Conservation (phyloP, 2,113 vertebrate genomes). For the Silurus asotus region DNA sequence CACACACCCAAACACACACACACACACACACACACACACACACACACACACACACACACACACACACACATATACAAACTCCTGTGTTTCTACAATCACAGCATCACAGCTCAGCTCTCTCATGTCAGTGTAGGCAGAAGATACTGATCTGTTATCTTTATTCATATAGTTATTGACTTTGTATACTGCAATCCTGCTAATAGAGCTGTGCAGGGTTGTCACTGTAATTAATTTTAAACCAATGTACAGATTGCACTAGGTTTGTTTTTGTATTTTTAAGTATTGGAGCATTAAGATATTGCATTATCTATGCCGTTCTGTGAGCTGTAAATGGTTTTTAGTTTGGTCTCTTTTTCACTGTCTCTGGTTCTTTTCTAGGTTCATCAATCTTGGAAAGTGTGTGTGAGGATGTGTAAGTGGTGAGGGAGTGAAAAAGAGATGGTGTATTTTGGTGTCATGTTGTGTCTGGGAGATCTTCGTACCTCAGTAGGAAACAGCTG, state of each 20-base stretch:
- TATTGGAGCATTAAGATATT: not conserved
- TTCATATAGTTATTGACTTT: not conserved
- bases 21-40: no score
- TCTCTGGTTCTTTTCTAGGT: conserved; percentile 1
- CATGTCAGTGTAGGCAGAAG: not conserved
- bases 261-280: not conserved
- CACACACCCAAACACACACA: not conserved
- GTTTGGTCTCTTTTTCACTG: not conserved
- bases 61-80: not conserved
- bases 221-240: not conserved
- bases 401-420: conserved; percentile 14
- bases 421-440: not conserved
- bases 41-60: no score
- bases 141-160: not conserved
- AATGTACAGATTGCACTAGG: not conserved
- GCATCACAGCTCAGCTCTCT: not conserved
- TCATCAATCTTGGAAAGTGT: conserved; percentile 3
- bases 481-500: conserved; percentile 51
- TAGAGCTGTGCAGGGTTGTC: not conserved
- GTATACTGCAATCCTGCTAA: not conserved
- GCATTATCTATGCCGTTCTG: not conserved
- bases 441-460: conserved; percentile 34
- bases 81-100: not conserved
- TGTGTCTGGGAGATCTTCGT: conserved; percentile 46
- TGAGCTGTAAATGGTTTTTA: conserved; percentile 8